These are phyloP conservation scores for Monochamus saltuarius DNA, from an alignment of 1,140 invertebrate species.

Conservation along the genomic window DNA sequence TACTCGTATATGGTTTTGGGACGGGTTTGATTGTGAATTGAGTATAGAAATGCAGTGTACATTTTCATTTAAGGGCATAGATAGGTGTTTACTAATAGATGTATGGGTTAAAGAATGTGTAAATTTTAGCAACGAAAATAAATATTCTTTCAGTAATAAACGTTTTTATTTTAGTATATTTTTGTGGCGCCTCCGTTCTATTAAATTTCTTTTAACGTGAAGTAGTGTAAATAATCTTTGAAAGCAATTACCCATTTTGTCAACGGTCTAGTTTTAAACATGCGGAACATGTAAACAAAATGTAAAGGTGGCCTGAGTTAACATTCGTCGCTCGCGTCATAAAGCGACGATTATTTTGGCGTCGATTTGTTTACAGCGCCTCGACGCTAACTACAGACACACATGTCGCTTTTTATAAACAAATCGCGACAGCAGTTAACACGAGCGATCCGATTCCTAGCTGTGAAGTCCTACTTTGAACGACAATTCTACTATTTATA, in stretches of 20 bases:
- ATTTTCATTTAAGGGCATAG: too few relatives aligned
- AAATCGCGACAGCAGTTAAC: conserved; percentile 45
- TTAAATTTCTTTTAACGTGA: conserved; percentile 48
- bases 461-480: conserved; percentile 37
- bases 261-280: conserved; percentile 48
- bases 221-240: conserved; percentile 46
- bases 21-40: too few relatives aligned
- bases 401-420: conserved; percentile 47
- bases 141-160: conserved; percentile 32
- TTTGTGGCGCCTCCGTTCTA: conserved; percentile 44
- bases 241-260: conserved; percentile 50
- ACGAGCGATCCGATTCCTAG: conserved; percentile 38
- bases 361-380: conserved; percentile 47
- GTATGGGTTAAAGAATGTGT: conserved; percentile 3
- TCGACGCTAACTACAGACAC: conserved; percentile 37
- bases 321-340: conserved; percentile 35
- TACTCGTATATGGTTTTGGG: too few relatives aligned
- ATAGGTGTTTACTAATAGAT: too few relatives aligned
- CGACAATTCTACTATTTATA: conserved; percentile 47
- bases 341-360: conserved; percentile 40
- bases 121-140: conserved; percentile 29
- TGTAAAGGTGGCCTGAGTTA: conserved; percentile 36
- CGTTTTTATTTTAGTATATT: conserved; percentile 45
- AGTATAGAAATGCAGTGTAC: too few relatives aligned
- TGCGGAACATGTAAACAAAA: conserved; percentile 23